phyloP scores from a whole-genome alignment of 2,113 vertebrate genomes.

The Ictidomys tridecemlineatus region DNA sequence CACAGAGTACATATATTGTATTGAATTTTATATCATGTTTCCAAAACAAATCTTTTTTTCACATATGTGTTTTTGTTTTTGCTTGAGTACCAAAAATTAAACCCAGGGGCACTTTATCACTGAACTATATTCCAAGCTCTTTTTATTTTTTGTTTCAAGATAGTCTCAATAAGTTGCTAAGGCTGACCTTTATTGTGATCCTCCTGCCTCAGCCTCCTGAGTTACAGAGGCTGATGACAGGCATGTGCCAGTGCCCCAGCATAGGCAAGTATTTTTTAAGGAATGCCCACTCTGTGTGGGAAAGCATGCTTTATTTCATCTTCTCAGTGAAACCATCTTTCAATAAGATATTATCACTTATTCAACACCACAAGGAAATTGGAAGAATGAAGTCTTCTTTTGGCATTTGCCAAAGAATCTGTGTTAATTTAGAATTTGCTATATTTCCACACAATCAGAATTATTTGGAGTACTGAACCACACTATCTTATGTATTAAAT shows the following conservation, averaged over 20 bases:
- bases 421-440: conserved; percentile 58
- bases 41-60: background rate
- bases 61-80: too few relatives aligned
- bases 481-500: conserved; percentile 23
- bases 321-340: conserved; percentile 52
- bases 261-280: conserved; percentile 49
- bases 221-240: too few relatives aligned
- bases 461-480: conserved; percentile 12
- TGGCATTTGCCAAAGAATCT: conserved; percentile 38
- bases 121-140: too few relatives aligned
- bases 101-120: too few relatives aligned
- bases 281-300: background rate
- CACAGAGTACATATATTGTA: background rate
- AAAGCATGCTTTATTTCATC: background rate
- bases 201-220: too few relatives aligned
- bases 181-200: too few relatives aligned
- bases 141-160: too few relatives aligned
- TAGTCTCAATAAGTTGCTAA: too few relatives aligned
- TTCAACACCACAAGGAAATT: conserved; percentile 17
- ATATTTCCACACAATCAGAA: conserved; percentile 9
- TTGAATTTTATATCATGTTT: conserved; percentile 3
- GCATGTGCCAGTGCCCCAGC: background rate
- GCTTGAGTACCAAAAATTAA: too few relatives aligned
- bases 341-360: conserved; percentile 15
- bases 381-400: conserved; percentile 11